Evolutionary conservation across 2,888 invertebrate species (phyloP).

Genomic region (Oscheius sp.): DNA sequence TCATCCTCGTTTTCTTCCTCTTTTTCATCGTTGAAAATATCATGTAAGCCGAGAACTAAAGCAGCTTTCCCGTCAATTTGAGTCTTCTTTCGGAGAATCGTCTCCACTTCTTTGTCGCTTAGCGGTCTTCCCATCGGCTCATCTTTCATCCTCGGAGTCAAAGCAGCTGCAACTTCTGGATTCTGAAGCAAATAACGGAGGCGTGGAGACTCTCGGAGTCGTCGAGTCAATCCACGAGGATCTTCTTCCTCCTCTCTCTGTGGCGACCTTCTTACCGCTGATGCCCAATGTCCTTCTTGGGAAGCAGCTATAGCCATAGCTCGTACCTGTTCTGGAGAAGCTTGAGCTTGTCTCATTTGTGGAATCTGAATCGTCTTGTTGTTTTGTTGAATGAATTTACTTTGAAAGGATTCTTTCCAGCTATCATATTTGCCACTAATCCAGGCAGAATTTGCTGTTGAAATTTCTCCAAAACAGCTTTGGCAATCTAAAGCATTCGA

Average conservation of each 20-base stretch:
- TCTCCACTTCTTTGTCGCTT: background rate
- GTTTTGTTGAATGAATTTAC: conserved; percentile 27
- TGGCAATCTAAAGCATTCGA: conserved; percentile 53
- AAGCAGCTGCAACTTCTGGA: conserved; percentile 15
- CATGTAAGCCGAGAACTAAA: conserved; percentile 48
- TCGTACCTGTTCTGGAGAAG: conserved; percentile 10
- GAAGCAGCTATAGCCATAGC: conserved; percentile 15
- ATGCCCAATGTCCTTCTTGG: background rate
- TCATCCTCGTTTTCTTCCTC: conserved; percentile 35
- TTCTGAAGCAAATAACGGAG: conserved; percentile 34
- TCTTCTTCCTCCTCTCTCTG: conserved; percentile 23
- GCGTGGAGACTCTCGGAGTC: conserved; percentile 41
- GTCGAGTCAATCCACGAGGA: conserved; percentile 25
- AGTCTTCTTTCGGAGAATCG: background rate
- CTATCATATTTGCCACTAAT: conserved; percentile 63
- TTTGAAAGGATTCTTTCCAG: conserved; percentile 58
- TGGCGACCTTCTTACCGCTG: conserved; percentile 2
- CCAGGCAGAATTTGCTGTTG: conserved; percentile 65
- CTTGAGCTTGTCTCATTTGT: conserved; percentile 38
- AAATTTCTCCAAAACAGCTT: conserved; percentile 64
- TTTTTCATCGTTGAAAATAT: conserved; percentile 29
- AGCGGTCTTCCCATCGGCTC: conserved; percentile 11
- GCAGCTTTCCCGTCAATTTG: conserved; percentile 47
- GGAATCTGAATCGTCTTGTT: conserved; percentile 8
- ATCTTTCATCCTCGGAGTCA: conserved; percentile 4